Evolutionary conservation across 2,797 vertebrate species (phyloP).

Genomic region (Enteromius fasciolatus): DNA sequence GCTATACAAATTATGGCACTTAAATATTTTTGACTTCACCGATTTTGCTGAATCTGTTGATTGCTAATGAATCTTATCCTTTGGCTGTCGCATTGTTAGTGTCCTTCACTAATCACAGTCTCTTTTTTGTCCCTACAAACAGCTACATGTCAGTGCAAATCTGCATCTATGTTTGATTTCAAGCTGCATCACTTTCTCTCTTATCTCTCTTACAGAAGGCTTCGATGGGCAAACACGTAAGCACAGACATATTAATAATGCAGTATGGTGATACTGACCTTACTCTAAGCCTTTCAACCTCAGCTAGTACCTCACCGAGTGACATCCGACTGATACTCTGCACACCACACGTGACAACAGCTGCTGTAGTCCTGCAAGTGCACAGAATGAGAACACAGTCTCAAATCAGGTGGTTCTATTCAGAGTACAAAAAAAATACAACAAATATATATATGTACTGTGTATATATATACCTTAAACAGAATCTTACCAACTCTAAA

Average conservation of each 20-base stretch:
- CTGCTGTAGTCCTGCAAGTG: constrained; percentile 44
- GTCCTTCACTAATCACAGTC: constrained; percentile 60
- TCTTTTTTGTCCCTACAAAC: constrained; percentile 58
- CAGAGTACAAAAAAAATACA: background rate
- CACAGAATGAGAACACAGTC: background rate
- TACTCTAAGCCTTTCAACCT: constrained; percentile 84
- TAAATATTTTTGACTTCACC: background rate
- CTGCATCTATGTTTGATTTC: constrained; percentile 78
- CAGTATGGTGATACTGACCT: constrained; percentile 82
- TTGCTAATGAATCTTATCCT: background rate
- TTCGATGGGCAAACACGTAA: constrained; percentile 79
- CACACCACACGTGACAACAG: constrained; percentile 73
- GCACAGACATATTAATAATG: constrained; percentile 82
- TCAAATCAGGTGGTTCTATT: constrained; percentile 9
- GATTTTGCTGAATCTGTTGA: background rate
- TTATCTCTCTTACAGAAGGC: constrained; percentile 61
- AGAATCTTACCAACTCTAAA: background rate
- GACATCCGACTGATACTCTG: constrained; percentile 70
- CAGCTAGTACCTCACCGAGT: constrained; percentile 79
- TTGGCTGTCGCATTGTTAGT: background rate
- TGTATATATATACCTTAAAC: too few relatives aligned
- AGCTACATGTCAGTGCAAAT: constrained; percentile 72
- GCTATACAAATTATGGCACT: background rate
- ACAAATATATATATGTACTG: too few relatives aligned
- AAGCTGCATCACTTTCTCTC: constrained; percentile 69